phyloP scores from a whole-genome alignment of 2,888 invertebrate genomes.

The Euplexia lucipara region DNA sequence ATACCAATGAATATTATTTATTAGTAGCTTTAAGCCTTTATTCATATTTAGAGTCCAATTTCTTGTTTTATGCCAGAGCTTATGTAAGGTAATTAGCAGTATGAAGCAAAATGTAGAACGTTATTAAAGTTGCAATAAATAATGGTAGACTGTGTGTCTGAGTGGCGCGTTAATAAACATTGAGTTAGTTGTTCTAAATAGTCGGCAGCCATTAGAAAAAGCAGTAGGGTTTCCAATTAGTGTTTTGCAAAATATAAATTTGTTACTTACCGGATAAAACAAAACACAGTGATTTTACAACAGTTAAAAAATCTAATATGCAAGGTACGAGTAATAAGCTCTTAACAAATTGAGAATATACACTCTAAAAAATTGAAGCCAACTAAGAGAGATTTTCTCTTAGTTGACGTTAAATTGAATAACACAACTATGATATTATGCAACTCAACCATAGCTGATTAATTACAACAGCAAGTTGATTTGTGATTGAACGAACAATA shows the following conservation, averaged over 20 bases:
- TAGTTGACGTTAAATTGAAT: too few relatives aligned
- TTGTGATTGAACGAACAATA: too few relatives aligned
- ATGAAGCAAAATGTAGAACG: not conserved
- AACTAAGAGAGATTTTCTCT: too few relatives aligned
- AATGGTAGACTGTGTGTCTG: not conserved
- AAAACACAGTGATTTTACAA: too few relatives aligned
- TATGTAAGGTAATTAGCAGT: conserved; percentile 6
- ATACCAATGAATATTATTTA: conserved; percentile 16
- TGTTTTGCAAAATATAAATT: not conserved
- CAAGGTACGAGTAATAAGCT: too few relatives aligned
- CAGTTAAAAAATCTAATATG: too few relatives aligned
- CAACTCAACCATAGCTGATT: too few relatives aligned
- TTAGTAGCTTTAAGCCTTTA: conserved; percentile 25
- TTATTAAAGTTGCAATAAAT: conserved; percentile 1
- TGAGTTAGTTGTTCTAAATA: not conserved
- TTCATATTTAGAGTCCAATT: not conserved
- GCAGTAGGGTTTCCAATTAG: not conserved
- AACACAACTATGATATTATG: too few relatives aligned
- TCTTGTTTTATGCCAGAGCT: not conserved
- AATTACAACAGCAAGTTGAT: too few relatives aligned
- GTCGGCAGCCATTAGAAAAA: not conserved
- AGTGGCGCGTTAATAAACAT: not conserved
- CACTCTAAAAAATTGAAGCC: too few relatives aligned
- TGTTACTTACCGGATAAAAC: too few relatives aligned
- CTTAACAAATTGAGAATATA: too few relatives aligned